Conservation (phyloP, 2,797 vertebrate genomes). For the Hylomyscus alleni region DNA sequence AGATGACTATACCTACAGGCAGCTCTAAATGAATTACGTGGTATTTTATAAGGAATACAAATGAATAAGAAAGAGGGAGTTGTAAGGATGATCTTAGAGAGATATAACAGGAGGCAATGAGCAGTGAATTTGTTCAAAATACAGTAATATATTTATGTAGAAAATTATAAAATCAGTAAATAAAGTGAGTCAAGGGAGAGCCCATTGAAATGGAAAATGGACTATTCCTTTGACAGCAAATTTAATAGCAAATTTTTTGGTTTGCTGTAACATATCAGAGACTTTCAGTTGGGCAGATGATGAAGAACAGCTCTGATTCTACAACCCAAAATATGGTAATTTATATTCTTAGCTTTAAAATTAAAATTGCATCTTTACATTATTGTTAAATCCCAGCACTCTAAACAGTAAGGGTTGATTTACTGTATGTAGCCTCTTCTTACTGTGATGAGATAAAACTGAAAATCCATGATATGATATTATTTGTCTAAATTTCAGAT, state of each 20-base stretch:
- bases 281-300: not conserved
- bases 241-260: not conserved
- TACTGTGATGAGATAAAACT: not conserved
- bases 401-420: not conserved
- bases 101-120: not conserved
- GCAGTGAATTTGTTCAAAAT: not conserved
- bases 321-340: not conserved
- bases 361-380: not conserved
- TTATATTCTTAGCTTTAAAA: not conserved
- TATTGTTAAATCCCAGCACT: not conserved
- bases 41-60: not conserved
- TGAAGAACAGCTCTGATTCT: not conserved
- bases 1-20: not conserved
- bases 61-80: no score
- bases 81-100: not conserved
- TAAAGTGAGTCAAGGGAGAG: not conserved
- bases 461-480: not conserved
- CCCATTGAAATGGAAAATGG: not conserved
- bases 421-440: not conserved
- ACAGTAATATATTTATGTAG: not conserved
- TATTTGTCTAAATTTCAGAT: not conserved
- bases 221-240: not conserved
- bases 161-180: not conserved
- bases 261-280: not conserved
- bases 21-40: not conserved